A percentile compares a stretch with the other conserved stretches of the same genome.
Conservation (phyloP, 2,888 invertebrate genomes). For the Dynastes hyllus region DNA sequence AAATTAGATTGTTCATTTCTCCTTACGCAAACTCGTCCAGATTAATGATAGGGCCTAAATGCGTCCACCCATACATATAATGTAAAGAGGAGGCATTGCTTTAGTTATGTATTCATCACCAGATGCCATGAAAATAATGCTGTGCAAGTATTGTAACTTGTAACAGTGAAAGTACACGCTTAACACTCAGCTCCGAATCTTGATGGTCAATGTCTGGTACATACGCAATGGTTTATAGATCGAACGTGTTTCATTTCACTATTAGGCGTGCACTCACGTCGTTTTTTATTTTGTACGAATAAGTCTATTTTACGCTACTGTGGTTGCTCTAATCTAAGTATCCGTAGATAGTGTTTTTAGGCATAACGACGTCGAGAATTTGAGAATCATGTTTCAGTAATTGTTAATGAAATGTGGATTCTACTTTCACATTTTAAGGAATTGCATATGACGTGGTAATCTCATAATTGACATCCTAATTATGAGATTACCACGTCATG, state of each 20-base stretch:
- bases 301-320: neutral
- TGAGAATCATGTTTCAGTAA: neutral
- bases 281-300: neutral
- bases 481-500: too few species aligned
- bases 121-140: constrained; percentile 1
- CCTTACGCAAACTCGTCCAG: neutral
- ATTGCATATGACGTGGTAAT: too few species aligned
- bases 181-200: neutral
- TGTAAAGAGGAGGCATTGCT: neutral
- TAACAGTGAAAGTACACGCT: constrained; percentile 18
- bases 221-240: neutral
- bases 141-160: neutral
- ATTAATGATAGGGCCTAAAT: neutral
- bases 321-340: neutral
- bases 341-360: neutral
- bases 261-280: neutral
- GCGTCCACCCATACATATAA: too few species aligned
- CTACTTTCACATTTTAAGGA: too few species aligned
- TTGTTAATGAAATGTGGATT: neutral
- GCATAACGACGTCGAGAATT: neutral
- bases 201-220: constrained; percentile 29
- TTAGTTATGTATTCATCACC: constrained; percentile 8
- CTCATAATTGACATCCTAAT: too few species aligned
- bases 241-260: neutral
- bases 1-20: too few species aligned